phyloP scores from a whole-genome alignment of 1,140 invertebrate species.

The Anastatus disparis region DNA sequence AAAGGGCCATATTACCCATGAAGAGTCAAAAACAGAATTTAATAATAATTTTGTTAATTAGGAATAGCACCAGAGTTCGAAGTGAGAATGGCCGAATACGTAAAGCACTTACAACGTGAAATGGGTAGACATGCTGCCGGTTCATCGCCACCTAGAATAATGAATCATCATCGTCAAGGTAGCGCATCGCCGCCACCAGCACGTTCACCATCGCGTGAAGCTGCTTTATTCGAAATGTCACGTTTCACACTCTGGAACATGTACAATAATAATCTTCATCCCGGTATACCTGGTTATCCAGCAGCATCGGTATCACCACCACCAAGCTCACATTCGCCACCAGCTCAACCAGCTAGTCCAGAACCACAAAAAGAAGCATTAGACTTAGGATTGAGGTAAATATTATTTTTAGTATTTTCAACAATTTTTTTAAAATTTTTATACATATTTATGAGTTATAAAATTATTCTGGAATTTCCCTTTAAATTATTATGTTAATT shows the following conservation, averaged over 20 bases:
- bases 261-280: conserved; percentile 73
- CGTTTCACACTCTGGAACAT: conserved; percentile 84
- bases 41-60: no score
- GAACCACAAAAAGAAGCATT: conserved; percentile 73
- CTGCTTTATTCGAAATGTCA: conserved; percentile 76
- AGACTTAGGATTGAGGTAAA: conserved; percentile 68
- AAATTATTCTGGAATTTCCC: no score
- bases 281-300: conserved; percentile 59
- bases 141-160: conserved; percentile 58
- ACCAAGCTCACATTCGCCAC: conserved; percentile 54
- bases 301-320: conserved; percentile 55
- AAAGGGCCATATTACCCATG: no score
- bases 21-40: no score
- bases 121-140: conserved; percentile 63
- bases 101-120: conserved; percentile 68
- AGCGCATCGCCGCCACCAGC: conserved; percentile 71
- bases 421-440: no score
- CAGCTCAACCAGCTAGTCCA: conserved; percentile 53
- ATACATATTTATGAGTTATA: no score
- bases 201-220: conserved; percentile 64
- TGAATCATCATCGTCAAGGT: conserved; percentile 59
- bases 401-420: not conserved
- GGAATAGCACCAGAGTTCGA: conserved; percentile 77
- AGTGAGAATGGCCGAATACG: conserved; percentile 80
- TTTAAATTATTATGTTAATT: not conserved